Evolutionary conservation across 2,113 vertebrate genomes (phyloP), one percentile per base, ranked within the genome.

Genomic region (Pterophyllum scalare): DNA sequence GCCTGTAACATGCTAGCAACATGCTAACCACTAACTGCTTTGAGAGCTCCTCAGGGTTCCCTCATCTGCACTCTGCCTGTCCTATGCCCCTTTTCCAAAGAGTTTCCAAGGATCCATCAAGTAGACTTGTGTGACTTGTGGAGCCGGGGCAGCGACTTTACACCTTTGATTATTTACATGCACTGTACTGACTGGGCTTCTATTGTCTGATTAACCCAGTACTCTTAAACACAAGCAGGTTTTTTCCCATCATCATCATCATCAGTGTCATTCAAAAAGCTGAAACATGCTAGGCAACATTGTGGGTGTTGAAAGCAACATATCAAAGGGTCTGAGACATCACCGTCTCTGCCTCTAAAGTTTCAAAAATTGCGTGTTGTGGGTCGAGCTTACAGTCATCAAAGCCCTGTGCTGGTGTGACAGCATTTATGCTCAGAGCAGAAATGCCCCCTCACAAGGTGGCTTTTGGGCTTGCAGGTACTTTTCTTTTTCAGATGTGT

Each of bases 301-400:
- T 0, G 26, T 52, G 67, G 67, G 46, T 1, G 1, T 19, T 20
- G 7, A 72, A 72, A 72, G 46, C n/a, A 49, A 1, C 43, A 31
- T 52, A 72, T 72, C 67, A 54, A 72, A 72, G 46, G 46, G 46
- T 3, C 26, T 52, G 65, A 72, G 26, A 54, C 67, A 54, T 49
- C 26, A 72, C 46, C n/a, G 67, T 72, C 46, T 17, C 67, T 33
- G 46, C 49, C 67, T 72, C 46, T 72, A 54, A 72, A 72, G 52
- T 54, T 6, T 54, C 52, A 26, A 3, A 26, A 72, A 24, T 54
- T 20, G 31, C 31, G 46, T 14, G 26, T 54, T 72, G 46, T n/a
- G 46, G 67, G 46, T 72, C 46, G 52, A 54, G 26, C 19, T 54
- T n/a, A 31, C 26, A 72, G 46, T 52, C 67, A 72, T 72, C 67